A percentile compares a stretch with the other conserved stretches of the same genome.
These are phyloP conservation scores for Amphipyra tragopoginis DNA, from an alignment of 2,888 invertebrate species.

Conservation along the genomic window DNA sequence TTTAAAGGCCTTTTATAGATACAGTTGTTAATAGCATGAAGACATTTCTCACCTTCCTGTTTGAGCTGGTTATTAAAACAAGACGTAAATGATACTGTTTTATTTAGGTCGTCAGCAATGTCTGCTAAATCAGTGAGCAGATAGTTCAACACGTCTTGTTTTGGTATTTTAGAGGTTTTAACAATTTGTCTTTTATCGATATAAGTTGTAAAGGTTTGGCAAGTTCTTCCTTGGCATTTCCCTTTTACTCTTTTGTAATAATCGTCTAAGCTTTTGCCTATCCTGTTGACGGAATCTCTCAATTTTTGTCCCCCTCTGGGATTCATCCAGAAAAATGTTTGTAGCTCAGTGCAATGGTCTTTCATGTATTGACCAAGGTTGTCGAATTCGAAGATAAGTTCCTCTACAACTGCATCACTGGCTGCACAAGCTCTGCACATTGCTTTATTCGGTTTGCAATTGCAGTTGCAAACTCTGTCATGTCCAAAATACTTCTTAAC, in stretches of 20 bases:
- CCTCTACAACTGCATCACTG: constrained; percentile 77
- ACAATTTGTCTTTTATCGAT: constrained; percentile 70
- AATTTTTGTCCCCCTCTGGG: constrained; percentile 78
- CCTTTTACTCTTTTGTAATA: constrained; percentile 80
- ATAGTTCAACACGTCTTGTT: constrained; percentile 30
- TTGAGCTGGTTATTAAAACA: constrained; percentile 58
- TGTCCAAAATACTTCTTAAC: constrained; percentile 73
- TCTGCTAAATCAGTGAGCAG: constrained; percentile 53
- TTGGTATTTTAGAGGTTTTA: constrained; percentile 30
- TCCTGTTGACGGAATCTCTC: constrained; percentile 72
- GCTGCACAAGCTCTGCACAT: constrained; percentile 81
- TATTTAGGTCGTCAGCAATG: constrained; percentile 63
- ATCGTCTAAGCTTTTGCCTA: constrained; percentile 73
- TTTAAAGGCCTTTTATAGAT: constrained; percentile 34
- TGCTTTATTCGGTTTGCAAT: constrained; percentile 72
- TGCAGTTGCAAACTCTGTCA: constrained; percentile 76
- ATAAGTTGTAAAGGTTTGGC: constrained; percentile 69
- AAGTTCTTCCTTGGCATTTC: constrained; percentile 76
- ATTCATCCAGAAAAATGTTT: constrained; percentile 81
- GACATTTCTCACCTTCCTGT: constrained; percentile 55
- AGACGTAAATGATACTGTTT: constrained; percentile 49
- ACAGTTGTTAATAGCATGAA: constrained; percentile 58
- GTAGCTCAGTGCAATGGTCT: constrained; percentile 82
- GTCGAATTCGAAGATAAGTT: constrained; percentile 79
- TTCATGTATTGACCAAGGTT: constrained; percentile 77